These are phyloP conservation scores for Alexandromys fortis DNA, from an alignment of 2,113 vertebrate genomes.

Conservation along the genomic window DNA sequence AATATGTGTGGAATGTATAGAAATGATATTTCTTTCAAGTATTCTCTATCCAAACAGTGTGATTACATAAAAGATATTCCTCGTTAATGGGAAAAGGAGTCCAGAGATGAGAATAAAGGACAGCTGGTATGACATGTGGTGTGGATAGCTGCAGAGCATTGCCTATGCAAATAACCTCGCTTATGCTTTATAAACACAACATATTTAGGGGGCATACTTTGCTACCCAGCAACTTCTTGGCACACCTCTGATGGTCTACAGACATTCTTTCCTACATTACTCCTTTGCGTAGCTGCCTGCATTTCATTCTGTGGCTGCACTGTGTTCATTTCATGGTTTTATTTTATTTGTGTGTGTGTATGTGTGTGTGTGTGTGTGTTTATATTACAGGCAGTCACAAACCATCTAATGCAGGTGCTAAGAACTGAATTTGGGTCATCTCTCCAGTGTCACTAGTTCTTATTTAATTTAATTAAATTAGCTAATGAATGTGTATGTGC, in stretches of 20 bases:
- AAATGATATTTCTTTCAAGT: neutral
- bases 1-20: neutral
- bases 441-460: neutral
- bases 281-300: neutral
- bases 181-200: neutral
- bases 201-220: neutral
- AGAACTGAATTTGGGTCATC: neutral
- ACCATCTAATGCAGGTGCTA: neutral
- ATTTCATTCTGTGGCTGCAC: neutral
- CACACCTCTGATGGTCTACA: neutral
- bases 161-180: neutral
- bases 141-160: neutral
- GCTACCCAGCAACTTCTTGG: neutral
- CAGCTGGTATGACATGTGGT: neutral
- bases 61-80: constrained; percentile 5
- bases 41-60: neutral
- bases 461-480: neutral
- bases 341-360: too few species aligned
- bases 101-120: neutral
- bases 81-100: neutral
- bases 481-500: neutral
- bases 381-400: neutral
- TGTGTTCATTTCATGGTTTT: neutral
- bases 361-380: too few species aligned
- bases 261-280: neutral